These are phyloP conservation scores for Chionis minor DNA, from an alignment of 2,113 vertebrate species.

Conservation along the genomic window DNA sequence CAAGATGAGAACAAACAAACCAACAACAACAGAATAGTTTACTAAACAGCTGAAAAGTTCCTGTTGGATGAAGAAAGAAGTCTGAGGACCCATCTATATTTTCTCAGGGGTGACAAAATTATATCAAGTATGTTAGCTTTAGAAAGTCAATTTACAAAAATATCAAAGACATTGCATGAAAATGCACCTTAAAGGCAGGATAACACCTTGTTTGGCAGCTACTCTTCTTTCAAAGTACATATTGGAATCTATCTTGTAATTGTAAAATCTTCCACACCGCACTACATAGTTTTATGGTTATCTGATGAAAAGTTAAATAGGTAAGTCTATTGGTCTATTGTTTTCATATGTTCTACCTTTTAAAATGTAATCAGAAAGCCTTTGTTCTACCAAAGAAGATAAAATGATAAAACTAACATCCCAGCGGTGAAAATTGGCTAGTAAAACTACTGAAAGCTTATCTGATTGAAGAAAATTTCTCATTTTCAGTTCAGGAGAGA, in stretches of 20 bases:
- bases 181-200: neutral
- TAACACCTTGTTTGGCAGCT: neutral
- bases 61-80: neutral
- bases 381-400: neutral
- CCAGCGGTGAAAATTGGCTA: neutral
- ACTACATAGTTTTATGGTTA: neutral
- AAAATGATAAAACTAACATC: neutral
- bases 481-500: neutral
- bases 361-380: neutral
- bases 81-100: neutral
- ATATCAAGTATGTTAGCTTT: neutral
- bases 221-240: neutral
- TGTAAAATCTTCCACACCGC: neutral
- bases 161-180: neutral
- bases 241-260: neutral
- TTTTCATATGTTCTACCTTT: neutral
- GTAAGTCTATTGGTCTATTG: neutral
- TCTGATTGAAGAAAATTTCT: neutral
- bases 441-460: neutral
- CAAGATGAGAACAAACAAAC: neutral
- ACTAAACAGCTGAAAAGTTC: neutral
- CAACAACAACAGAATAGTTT: neutral
- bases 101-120: neutral
- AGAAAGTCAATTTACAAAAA: neutral
- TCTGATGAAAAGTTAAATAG: neutral